Conservation (phyloP, 2,113 vertebrate genomes). For the Nyctibius bracteatus region DNA sequence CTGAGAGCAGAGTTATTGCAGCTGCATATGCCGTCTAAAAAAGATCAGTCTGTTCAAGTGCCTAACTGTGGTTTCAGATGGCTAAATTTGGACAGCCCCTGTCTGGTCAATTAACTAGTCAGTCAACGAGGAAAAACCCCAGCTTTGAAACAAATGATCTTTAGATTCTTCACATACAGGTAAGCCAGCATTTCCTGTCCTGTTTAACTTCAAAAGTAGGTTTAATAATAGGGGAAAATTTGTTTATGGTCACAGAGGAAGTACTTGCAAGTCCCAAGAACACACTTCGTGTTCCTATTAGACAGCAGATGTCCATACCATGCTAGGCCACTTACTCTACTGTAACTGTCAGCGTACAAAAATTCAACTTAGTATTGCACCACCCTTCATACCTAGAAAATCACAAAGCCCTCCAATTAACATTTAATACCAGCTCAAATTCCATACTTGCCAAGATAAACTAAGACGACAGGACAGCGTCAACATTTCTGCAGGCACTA, state of each 20-base stretch:
- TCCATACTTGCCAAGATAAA: neutral
- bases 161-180: neutral
- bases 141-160: neutral
- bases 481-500: slow-evolving; percentile 17
- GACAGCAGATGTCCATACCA: neutral
- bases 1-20: neutral
- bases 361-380: neutral
- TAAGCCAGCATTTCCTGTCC: neutral
- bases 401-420: neutral
- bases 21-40: neutral
- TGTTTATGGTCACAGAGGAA: neutral
- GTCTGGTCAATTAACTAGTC: neutral
- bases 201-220: neutral
- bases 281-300: neutral
- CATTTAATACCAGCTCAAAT: neutral
- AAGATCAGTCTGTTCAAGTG: neutral
- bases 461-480: neutral
- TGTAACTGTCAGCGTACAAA: neutral
- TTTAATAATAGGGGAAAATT: neutral
- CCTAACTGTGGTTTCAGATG: neutral
- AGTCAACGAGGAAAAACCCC: neutral
- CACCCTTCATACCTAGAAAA: neutral
- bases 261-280: neutral
- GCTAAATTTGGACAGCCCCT: neutral
- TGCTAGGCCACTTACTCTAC: neutral